Base-by-base conservation (phyloP, 2,797 vertebrate genomes). In the Artibeus lituratus region DNA sequence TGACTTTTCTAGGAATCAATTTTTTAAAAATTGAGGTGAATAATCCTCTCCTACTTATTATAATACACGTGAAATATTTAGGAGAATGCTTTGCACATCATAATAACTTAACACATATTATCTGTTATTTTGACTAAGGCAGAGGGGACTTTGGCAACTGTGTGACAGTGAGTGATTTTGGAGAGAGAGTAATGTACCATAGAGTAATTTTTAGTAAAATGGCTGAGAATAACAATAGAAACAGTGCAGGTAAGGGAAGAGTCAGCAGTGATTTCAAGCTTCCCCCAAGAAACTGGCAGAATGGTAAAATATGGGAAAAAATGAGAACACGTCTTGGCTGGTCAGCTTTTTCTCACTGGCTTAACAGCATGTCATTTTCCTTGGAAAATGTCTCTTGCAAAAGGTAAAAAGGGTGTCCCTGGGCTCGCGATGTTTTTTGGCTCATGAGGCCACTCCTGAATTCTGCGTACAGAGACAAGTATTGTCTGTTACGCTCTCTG, bases 351-450 rank as follows among this genome's bases (percentile, higher is more conserved):
- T 65, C 26, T 96, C 77, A 47, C 67, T n/a, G n/a, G 16, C 26
- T 94, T 93, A 81, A 37, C 10, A 78, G 57, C n/a, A 85, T 94
- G 87, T 74, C 76, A 35, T 94, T 95, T 96, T 96, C 57, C 51
- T 73, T 73, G 44, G 35, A 82, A 94, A 94, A 85, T 84, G 22
- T 87, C 29, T 92, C n/a, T 92, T 42, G 47, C 24, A 59, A 80
- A 92, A 94, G 18, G 59, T 73, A 62, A 76, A 91, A 62, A 3
- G 67, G 91, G 47, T 74, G 37, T 51, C 47, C 37, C 49, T 73
- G 21, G 65, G 73, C 24, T 76, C 5, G 35, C 62, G 16, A 1
- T 9, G 5, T 44, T 95, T 77, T 93, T n/a, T 69, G 59, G 32
- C 49, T 91, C 47, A 67, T 0, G 0, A 49, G 44, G 35, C 26